These are phyloP conservation scores for Melipona quadrifasciata DNA, from an alignment of 1,140 invertebrate genomes.

Conservation along the genomic window DNA sequence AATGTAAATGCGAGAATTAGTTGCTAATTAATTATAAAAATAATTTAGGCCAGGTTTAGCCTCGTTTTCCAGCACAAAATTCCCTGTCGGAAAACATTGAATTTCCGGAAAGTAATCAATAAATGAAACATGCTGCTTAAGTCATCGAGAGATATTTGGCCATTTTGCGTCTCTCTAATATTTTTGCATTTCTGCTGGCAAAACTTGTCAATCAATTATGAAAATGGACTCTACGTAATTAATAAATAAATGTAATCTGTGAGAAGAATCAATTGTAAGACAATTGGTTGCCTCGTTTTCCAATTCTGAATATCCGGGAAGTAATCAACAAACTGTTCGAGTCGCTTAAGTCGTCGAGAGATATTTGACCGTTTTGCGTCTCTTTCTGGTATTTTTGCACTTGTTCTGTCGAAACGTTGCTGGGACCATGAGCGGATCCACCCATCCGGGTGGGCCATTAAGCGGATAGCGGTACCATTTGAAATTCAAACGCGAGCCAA, in stretches of 20 bases:
- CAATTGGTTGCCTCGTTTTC: neutral
- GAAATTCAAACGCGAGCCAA: constrained; percentile 31
- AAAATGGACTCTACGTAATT: too few relatives aligned
- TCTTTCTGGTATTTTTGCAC: neutral
- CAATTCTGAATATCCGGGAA: neutral
- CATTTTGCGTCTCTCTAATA: neutral
- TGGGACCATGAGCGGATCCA: neutral
- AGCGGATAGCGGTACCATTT: constrained; percentile 6
- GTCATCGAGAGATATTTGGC: neutral
- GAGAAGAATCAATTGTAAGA: neutral
- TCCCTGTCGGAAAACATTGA: neutral
- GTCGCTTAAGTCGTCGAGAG: neutral
- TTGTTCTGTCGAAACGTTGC: neutral
- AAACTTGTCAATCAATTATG: too few relatives aligned
- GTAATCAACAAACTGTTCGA: neutral
- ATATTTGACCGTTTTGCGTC: neutral
- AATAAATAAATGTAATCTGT: too few relatives aligned
- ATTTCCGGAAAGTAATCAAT: neutral
- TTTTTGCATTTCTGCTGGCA: neutral
- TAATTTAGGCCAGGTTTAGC: too few relatives aligned
- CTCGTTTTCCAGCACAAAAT: neutral
- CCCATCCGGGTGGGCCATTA: neutral
- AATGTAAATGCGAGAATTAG: too few relatives aligned
- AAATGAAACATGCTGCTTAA: neutral
- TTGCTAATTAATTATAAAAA: too few relatives aligned